Percentiles rank a stretch among this genome's conserved stretches.
phyloP scores from a whole-genome alignment of 2,113 vertebrate species.

The cattle (Bos taurus) region ARS-UCD2.0 NC_037357.1:104086001-104086500 shows the following conservation, averaged over 20 bases:
- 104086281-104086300: neutral
- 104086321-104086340: neutral
- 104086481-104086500: neutral
- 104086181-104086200: conserved; percentile 32
- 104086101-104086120: neutral
- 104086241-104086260: neutral
- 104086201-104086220: conserved; percentile 27
- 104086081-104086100: neutral
- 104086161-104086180: neutral
- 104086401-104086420: neutral
- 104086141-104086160: conserved; percentile 5
- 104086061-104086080: neutral
- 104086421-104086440: neutral
- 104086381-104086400: neutral
- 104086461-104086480: neutral
- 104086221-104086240: neutral
- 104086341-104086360: neutral
- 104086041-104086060: neutral
- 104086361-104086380: neutral
- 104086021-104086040: neutral
- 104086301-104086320: neutral
- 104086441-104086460: neutral
- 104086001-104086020: neutral
- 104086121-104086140: conserved; percentile 1
- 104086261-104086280: neutral